phyloP scores from a whole-genome alignment of 1,140 invertebrate species.

The Cherax quadricarinatus region DNA sequence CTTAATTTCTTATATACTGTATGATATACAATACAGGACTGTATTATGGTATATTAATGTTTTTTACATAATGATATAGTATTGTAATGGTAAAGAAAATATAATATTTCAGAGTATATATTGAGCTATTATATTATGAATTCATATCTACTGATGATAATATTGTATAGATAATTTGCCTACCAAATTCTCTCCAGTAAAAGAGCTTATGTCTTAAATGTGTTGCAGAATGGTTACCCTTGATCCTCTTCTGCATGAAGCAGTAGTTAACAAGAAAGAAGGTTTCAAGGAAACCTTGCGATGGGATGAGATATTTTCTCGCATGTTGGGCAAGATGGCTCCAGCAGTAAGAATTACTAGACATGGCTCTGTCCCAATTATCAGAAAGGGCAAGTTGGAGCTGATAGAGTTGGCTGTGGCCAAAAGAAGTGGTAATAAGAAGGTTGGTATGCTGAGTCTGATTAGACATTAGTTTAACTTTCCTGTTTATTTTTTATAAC shows the following conservation, averaged over 20 bases:
- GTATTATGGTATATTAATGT: too few species aligned
- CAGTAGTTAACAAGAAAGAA: slow-evolving; percentile 76
- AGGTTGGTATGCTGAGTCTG: slow-evolving; percentile 79
- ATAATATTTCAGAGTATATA: too few species aligned
- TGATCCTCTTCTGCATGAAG: slow-evolving; percentile 77
- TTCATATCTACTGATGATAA: too few species aligned
- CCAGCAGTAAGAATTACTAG: slow-evolving; percentile 75
- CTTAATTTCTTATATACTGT: too few species aligned
- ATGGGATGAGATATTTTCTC: slow-evolving; percentile 86
- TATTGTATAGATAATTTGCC: too few species aligned
- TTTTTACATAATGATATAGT: too few species aligned
- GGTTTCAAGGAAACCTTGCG: slow-evolving; percentile 74
- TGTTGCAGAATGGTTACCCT: slow-evolving; percentile 79
- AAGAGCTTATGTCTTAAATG: neutral
- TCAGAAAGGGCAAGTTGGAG: slow-evolving; percentile 86
- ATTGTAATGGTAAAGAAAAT: too few species aligned
- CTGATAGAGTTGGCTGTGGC: slow-evolving; percentile 87
- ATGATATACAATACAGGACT: too few species aligned
- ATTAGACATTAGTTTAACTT: neutral
- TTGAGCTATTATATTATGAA: too few species aligned
- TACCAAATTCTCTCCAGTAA: too few species aligned
- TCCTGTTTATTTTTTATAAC: too few species aligned
- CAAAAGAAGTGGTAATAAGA: slow-evolving; percentile 91
- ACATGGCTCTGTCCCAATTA: slow-evolving; percentile 82
- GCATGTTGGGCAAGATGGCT: slow-evolving; percentile 86